Evolutionary conservation across 2,888 invertebrate species (phyloP).

Genomic region (Tenodera sinensis): DNA sequence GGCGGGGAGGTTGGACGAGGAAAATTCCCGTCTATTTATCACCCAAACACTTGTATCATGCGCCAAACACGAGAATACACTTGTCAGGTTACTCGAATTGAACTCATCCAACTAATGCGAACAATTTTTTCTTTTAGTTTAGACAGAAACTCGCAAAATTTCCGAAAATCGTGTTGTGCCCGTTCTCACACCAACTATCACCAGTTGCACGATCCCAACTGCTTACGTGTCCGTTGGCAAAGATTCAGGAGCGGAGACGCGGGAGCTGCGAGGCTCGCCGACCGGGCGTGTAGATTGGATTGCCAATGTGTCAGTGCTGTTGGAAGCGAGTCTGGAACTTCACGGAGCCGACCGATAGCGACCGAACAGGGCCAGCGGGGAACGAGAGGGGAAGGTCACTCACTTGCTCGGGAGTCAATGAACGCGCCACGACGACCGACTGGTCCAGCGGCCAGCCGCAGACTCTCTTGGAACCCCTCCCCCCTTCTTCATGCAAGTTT

Average conservation of each 20-base stretch:
- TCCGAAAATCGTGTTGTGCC: neutral
- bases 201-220: neutral
- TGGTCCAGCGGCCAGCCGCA: conserved; percentile 15
- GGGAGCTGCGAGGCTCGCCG: neutral
- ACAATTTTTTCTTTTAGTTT: neutral
- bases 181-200: neutral
- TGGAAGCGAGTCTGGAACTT: neutral
- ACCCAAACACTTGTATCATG: neutral
- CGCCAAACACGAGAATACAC: neutral
- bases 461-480: neutral
- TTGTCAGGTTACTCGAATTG: neutral
- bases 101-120: neutral
- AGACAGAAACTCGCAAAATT: neutral
- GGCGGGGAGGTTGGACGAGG: neutral
- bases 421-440: conserved; percentile 4
- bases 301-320: neutral
- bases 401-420: conserved; percentile 19
- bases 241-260: conserved; percentile 14
- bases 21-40: neutral
- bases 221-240: conserved; percentile 15
- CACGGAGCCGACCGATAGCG: neutral
- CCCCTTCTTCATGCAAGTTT: neutral
- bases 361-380: neutral
- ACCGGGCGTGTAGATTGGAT: neutral
- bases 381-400: conserved; percentile 15